phyloP scores from a whole-genome alignment of 1,140 invertebrate species.

The Philaenus spumarius region DNA sequence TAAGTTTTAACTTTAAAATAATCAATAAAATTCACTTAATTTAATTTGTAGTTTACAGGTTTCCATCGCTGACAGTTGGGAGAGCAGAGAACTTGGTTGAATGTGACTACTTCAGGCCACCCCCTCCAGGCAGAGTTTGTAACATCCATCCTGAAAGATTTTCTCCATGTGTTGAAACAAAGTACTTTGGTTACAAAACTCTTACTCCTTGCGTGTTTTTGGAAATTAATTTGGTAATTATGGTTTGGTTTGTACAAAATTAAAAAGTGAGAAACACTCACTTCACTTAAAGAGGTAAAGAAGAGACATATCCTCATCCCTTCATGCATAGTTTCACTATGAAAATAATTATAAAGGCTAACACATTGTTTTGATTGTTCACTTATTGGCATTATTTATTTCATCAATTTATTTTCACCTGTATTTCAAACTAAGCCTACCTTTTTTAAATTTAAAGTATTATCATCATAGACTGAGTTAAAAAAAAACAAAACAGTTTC shows the following conservation, averaged over 20 bases:
- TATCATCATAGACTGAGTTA: no score
- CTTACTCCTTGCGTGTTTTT: slow-evolving; percentile 73
- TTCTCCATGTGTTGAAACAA: slow-evolving; percentile 53
- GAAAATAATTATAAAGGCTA: no score
- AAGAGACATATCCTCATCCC: background rate
- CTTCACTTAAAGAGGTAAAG: background rate
- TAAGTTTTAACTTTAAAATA: no score
- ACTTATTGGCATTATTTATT: no score
- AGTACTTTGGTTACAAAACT: slow-evolving; percentile 60
- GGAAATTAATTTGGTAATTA: slow-evolving; percentile 41
- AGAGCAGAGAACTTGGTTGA: slow-evolving; percentile 54
- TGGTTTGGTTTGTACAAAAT: background rate
- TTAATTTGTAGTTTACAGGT: slow-evolving; percentile 18
- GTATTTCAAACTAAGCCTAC: no score
- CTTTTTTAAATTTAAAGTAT: no score
- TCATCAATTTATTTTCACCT: no score
- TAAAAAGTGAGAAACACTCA: background rate
- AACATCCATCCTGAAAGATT: slow-evolving; percentile 44
- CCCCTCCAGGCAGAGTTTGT: slow-evolving; percentile 55
- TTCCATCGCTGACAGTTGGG: slow-evolving; percentile 34
- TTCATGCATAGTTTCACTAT: background rate
- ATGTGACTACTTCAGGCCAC: slow-evolving; percentile 54
- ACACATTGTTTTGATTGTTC: no score
- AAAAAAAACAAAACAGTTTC: no score
- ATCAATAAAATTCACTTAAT: no score